Evolutionary conservation across 2,888 invertebrate species (phyloP).

Genomic region (Allolobophora icterica): DNA sequence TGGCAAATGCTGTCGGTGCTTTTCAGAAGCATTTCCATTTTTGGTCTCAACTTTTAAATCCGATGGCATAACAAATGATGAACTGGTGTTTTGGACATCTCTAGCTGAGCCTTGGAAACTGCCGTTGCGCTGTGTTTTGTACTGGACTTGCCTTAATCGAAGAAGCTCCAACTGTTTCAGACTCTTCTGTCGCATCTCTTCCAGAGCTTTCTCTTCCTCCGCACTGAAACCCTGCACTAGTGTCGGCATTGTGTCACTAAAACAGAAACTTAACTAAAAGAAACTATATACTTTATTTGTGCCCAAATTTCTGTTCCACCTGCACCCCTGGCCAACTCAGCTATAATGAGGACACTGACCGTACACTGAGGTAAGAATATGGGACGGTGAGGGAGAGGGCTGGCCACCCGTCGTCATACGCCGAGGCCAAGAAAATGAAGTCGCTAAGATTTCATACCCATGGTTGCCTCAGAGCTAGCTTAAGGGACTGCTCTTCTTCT

Average conservation of each 20-base stretch:
- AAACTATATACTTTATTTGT: neutral
- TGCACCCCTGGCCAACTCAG: too few relatives aligned
- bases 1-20: neutral
- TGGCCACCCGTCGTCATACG: too few relatives aligned
- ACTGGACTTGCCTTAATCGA: neutral
- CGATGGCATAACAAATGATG: neutral
- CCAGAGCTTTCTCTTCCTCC: conserved; percentile 22
- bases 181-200: conserved; percentile 19
- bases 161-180: conserved; percentile 18
- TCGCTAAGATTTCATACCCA: too few relatives aligned
- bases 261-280: neutral
- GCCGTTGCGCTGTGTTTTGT: neutral
- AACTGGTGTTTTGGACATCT: neutral
- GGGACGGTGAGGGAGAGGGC: too few relatives aligned
- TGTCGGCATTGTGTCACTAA: neutral
- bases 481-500: too few relatives aligned
- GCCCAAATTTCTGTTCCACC: too few relatives aligned
- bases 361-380: too few relatives aligned
- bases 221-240: neutral
- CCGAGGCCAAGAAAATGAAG: too few relatives aligned
- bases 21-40: neutral
- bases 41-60: neutral
- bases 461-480: too few relatives aligned
- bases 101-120: neutral
- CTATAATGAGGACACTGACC: too few relatives aligned